Evolutionary conservation across 2,797 vertebrate species (phyloP), one percentile per base, ranked within the genome.

Genomic region (Potorous gilbertii): DNA sequence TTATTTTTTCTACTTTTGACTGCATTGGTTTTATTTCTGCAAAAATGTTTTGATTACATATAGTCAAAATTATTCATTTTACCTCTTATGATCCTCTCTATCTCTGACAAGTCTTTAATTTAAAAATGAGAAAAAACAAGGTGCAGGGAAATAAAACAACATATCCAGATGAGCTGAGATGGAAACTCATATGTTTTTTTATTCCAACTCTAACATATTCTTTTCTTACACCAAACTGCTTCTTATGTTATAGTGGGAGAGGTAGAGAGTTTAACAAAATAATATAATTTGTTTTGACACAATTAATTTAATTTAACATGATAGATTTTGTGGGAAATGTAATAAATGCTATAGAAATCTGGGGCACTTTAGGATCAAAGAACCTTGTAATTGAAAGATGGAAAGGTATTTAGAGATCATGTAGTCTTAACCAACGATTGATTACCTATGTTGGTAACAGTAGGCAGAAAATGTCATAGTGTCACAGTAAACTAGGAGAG

Each of bases 131-230:
- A 66, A 66, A 57, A 57, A 66, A 2, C 31, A 66, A 66, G 31
- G 4, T 66, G 13, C 12, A 66, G 13, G 29, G 12, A 66, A 2
- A 62, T 95, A 91, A 90, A 95, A 40, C 54, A 92, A 66, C 18
- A 87, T 95, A 27, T 18, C 66, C 29, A 40, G 57, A 2, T 90
- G 50, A 90, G 28, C 1, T 52, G 92, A 52, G 92, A 90, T 93
- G 92, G 90, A 54, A 97, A 93, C 55, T 54, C n/a, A 87, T 0
- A 50, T 24, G 54, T 66, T 89, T 90, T 96, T 94, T 40, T 57
- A 12, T 54, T 5, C 5, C 66, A 90, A 91, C 28, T 89, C 24
- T 24, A 21, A 59, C 74, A 94, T 92, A 8, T 74, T 74, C 14
- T 66, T 29, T n/a, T 40, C 46, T 81, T 94, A 90, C 12, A 27